A percentile compares a stretch with the other conserved stretches of the same genome.
Conservation (phyloP, 2,113 vertebrate genomes). For the Trinectes maculatus region DNA sequence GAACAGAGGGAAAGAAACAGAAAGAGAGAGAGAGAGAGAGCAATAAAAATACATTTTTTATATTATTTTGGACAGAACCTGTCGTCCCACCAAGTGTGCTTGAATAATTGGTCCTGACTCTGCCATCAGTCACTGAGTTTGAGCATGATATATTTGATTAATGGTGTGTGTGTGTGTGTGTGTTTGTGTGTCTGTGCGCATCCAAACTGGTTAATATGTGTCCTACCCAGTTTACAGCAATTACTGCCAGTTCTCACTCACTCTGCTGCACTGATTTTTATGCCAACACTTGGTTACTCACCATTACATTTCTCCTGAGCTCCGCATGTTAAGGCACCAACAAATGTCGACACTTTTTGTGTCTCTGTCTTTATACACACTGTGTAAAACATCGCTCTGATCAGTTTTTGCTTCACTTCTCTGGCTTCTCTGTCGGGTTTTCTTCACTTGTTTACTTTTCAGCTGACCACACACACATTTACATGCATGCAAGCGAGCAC, state of each 20-base stretch:
- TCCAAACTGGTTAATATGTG: conserved; percentile 3
- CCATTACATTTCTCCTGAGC: neutral
- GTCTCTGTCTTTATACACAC: neutral
- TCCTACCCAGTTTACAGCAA: neutral
- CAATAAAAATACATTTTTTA: conserved; percentile 9
- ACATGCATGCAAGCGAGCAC: too few relatives aligned
- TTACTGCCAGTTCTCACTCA: neutral
- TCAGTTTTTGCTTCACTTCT: conserved; percentile 32
- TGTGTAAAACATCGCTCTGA: conserved; percentile 47
- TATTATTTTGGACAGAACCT: conserved; percentile 28
- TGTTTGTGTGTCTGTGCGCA: neutral
- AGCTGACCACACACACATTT: conserved; percentile 3
- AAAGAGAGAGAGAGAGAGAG: neutral
- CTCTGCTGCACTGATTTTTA: neutral
- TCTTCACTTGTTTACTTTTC: conserved; percentile 47
- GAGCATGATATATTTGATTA: conserved; percentile 28
- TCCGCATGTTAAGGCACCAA: conserved; percentile 33
- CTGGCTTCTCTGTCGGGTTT: conserved; percentile 22
- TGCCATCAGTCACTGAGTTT: conserved; percentile 22
- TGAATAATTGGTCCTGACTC: conserved; percentile 34
- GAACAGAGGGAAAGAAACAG: conserved; percentile 1
- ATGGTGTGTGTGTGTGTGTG: conserved; percentile 15
- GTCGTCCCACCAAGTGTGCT: neutral
- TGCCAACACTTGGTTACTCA: conserved; percentile 16
- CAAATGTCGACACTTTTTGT: neutral